These are phyloP conservation scores for Drosophila neutralis DNA, from an alignment of 2,888 invertebrate species.

Conservation along the genomic window DNA sequence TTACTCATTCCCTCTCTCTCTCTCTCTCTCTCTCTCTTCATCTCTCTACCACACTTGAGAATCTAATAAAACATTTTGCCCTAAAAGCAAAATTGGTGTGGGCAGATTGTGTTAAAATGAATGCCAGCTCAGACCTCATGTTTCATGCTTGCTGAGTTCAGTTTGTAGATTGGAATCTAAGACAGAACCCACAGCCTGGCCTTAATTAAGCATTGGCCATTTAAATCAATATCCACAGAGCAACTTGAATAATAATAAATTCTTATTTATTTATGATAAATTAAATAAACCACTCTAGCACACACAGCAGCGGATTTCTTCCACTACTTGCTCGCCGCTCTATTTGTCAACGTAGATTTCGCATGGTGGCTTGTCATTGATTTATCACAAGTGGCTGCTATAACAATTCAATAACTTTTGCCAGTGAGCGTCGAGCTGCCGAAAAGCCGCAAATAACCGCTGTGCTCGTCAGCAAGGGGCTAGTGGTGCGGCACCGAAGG, in stretches of 20 bases:
- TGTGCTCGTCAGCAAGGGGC: neutral
- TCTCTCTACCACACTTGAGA: slow-evolving; percentile 29
- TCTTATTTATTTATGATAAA: slow-evolving; percentile 58
- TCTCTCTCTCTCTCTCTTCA: slow-evolving; percentile 17
- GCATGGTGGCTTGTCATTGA: slow-evolving; percentile 53
- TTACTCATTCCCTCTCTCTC: slow-evolving; percentile 21
- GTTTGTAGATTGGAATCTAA: slow-evolving; percentile 42
- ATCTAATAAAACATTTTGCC: slow-evolving; percentile 66
- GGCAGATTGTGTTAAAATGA: slow-evolving; percentile 62
- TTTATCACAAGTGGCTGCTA: slow-evolving; percentile 70
- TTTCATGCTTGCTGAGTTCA: slow-evolving; percentile 1
- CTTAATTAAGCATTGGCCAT: slow-evolving; percentile 59
- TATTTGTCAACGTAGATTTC: slow-evolving; percentile 59
- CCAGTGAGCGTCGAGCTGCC: slow-evolving; percentile 35
- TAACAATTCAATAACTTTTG: slow-evolving; percentile 74
- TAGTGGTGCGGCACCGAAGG: neutral
- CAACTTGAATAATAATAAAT: slow-evolving; percentile 42
- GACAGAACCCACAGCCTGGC: slow-evolving; percentile 40
- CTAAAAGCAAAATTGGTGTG: slow-evolving; percentile 46
- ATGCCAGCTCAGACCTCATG: slow-evolving; percentile 15
- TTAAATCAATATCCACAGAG: slow-evolving; percentile 56
- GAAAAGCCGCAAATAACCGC: slow-evolving; percentile 54
- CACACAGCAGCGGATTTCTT: neutral
- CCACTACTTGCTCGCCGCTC: neutral
- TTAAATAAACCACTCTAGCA: slow-evolving; percentile 56